Base-by-base conservation (phyloP, 1,140 invertebrate species). In the Lucilia cuprina region DNA sequence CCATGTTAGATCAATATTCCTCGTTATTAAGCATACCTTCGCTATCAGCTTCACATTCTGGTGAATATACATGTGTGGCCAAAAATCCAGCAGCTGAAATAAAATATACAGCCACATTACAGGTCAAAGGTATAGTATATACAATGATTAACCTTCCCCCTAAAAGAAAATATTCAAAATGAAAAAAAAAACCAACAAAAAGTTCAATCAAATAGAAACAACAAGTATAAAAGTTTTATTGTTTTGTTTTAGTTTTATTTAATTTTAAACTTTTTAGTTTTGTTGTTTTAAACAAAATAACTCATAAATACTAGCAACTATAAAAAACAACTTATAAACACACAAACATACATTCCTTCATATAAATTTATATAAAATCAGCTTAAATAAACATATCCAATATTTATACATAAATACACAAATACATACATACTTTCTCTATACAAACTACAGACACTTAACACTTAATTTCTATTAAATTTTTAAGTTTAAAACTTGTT, bases 41-140 rank as follows among this genome's bases (percentile, higher is more conserved):
- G 88, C 93, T 96, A 85, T 93, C 93, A 86, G 94, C 95, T 86
- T 92, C 93, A 87, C 95, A 96, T 91, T 94, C 94, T 84, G 96
- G 96, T 86, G 95, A 95, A 91, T 96, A 96, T 92, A 96, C 95
- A 83, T 96, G 96, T 92, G 94, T 95, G 88, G 95, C 96, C 88
- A 94, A 94, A 92, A 96, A 96, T 92, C 94, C 94, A 87, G 95
- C 95, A 87, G 94, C 95, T 87, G 94, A 95, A 92, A 94, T 95
- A 90, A 95, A 95, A 93, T 96, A 94, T 93, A 95, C 95, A 88
- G 95, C 95, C 91, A 94, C 94, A 91, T 94, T 96, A 87, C 94
- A 94, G 92, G 96, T 96, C 90, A 96, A 96, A 96, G 95, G 95
- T 96, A 95, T 94, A 92, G 92, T 93, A 92, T 88, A 84, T 9